Conservation (phyloP, 2,888 invertebrate species). For the Apantesis nais region DNA sequence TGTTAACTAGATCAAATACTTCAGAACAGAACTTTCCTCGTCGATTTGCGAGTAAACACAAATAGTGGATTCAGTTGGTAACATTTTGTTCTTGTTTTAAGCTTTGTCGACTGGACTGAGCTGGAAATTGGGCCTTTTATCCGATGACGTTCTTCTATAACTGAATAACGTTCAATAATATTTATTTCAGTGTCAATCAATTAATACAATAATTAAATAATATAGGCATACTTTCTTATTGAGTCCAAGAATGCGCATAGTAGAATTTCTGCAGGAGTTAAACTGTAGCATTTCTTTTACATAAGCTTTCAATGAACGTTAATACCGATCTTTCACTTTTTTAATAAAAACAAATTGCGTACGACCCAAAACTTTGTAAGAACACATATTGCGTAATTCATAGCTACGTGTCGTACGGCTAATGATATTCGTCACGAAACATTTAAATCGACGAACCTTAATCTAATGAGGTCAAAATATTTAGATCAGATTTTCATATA, state of each 20-base stretch:
- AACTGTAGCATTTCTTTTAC: neutral
- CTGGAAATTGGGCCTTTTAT: neutral
- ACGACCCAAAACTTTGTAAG: neutral
- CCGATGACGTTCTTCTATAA: neutral
- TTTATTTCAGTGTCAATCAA: neutral
- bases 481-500: neutral
- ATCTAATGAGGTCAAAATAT: neutral
- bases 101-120: neutral
- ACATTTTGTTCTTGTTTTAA: neutral
- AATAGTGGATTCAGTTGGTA: neutral
- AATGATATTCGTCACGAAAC: constrained; percentile 9
- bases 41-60: constrained; percentile 2
- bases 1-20: neutral
- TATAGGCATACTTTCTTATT: neutral
- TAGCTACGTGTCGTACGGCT: neutral
- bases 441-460: neutral
- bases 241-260: too few species aligned
- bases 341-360: neutral
- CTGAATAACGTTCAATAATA: neutral
- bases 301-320: neutral
- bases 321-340: neutral
- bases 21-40: neutral
- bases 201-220: neutral
- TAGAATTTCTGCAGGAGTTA: too few species aligned
- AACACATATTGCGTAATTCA: neutral